Base-by-base conservation (phyloP, 2,888 invertebrate genomes). In the Coenonympha arcania region DNA sequence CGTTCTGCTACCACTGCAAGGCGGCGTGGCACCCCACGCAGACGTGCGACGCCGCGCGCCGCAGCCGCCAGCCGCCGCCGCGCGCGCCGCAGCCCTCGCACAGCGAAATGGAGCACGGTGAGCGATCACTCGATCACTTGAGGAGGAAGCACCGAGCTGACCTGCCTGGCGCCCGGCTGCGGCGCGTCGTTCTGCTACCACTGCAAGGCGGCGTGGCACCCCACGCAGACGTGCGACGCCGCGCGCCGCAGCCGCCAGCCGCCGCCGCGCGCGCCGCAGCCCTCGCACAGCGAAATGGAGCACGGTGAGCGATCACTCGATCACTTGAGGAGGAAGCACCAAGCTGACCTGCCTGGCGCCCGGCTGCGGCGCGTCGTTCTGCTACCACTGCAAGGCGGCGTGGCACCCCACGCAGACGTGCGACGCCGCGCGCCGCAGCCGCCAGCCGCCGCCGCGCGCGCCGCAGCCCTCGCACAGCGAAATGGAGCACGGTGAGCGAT, bases 321-420 rank as follows among this genome's bases (percentile, higher is more conserved):
- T n/a, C n/a, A n/a, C n/a, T n/a, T n/a, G n/a, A n/a, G n/a, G n/a
- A n/a, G n/a, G n/a, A n/a, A n/a, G 98, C 76, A 98, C 98, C 6
- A 95, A 96, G 83, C 88, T 99, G 67, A 90, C 93, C 63, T 99
- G 98, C 83, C 93, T 94, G 71, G 90, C 96, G 49, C 94, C 95
- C 1, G 96, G 95, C 26, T 99, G 98, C 79, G 94, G 95, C 71
- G 95, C 95, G n/a, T 93, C 92, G 61, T 99, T 99, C 88, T 99
- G 98, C 87, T 99, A 99, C 87, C 98, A 98, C 83, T 98, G 98
- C 87, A 97, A 98, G 88, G 96, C 96, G 62, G 92, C 94, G 73
- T 98, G 98, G 98, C 98, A 99, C 82, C 97, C 98, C 36, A 96
- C 97, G 85, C 95, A 97, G 87, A 98, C 98, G 0, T 98, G 98